These are phyloP conservation scores for Lasiurus cinereus DNA, from an alignment of 2,113 vertebrate species.

Conservation along the genomic window DNA sequence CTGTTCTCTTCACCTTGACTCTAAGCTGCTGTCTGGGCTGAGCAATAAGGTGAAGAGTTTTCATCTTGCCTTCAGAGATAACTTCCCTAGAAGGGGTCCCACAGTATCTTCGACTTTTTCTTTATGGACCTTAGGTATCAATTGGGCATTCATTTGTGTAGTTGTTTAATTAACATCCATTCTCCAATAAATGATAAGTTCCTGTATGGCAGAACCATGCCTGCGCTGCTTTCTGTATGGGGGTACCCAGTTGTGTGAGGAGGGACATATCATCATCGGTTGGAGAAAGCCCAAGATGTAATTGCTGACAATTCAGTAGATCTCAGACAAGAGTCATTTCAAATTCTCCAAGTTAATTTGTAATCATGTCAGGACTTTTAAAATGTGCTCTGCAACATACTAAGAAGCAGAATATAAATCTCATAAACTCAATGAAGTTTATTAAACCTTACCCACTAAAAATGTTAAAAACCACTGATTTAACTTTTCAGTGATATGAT, in stretches of 20 bases:
- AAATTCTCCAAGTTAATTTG: not conserved
- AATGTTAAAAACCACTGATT: not conserved
- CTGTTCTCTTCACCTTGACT: not conserved
- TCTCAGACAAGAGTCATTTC: not conserved
- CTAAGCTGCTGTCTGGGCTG: not conserved
- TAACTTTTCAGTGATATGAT: not conserved
- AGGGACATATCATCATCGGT: rapidly evolving
- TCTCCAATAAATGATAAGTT: too few species aligned
- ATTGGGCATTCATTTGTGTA: not conserved
- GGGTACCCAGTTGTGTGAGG: too few species aligned
- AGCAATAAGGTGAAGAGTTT: not conserved
- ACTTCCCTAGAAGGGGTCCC: too few species aligned
- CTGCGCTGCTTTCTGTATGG: too few species aligned
- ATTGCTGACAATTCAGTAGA: not conserved
- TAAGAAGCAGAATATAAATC: not conserved
- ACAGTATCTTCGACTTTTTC: not conserved
- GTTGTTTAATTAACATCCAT: not conserved
- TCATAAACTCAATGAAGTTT: not conserved
- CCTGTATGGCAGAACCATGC: too few species aligned
- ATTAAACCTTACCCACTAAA: not conserved
- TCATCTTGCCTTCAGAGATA: too few species aligned
- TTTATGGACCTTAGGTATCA: not conserved
- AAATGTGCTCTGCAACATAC: not conserved
- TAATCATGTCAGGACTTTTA: not conserved
- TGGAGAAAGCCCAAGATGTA: not conserved